phyloP scores from a whole-genome alignment of 2,888 invertebrate species.

The Bedellia somnulentella region DNA sequence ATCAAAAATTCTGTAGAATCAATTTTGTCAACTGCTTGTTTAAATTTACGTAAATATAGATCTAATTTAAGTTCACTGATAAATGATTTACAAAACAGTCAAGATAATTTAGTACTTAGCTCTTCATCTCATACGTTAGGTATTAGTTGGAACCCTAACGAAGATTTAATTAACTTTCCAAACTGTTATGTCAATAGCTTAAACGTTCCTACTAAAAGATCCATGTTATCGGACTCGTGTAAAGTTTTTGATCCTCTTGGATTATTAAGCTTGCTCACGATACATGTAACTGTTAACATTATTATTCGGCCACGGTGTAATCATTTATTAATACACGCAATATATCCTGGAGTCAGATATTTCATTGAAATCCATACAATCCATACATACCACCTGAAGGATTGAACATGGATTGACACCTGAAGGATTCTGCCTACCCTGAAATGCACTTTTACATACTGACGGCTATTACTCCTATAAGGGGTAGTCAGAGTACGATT shows the following conservation, averaged over 20 bases:
- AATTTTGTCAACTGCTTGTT: slow-evolving; percentile 1
- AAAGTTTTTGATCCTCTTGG: too few species aligned
- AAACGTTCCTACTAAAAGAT: slow-evolving; percentile 8
- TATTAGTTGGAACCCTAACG: slow-evolving; percentile 10
- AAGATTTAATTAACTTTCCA: slow-evolving; percentile 10
- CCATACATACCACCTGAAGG: too few species aligned
- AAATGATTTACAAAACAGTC: neutral
- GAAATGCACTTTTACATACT: slow-evolving; percentile 4
- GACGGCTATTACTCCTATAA: slow-evolving; percentile 5
- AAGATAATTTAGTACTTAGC: slow-evolving; percentile 1
- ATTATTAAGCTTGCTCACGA: too few species aligned
- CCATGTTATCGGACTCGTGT: slow-evolving; percentile 1
- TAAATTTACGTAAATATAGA: slow-evolving; percentile 8
- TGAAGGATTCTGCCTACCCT: slow-evolving; percentile 8
- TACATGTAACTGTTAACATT: too few species aligned
- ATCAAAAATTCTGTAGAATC: slow-evolving; percentile 3
- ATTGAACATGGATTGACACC: too few species aligned
- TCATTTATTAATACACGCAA: too few species aligned
- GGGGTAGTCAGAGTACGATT: slow-evolving; percentile 5
- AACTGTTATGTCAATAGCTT: slow-evolving; percentile 1
- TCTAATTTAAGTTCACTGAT: slow-evolving; percentile 2
- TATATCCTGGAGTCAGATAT: too few species aligned
- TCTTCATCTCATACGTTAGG: slow-evolving; percentile 8
- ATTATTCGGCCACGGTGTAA: too few species aligned
- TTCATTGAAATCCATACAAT: too few species aligned